These are phyloP conservation scores for Orussus abietinus DNA, from an alignment of 1,140 invertebrate genomes.

Conservation along the genomic window DNA sequence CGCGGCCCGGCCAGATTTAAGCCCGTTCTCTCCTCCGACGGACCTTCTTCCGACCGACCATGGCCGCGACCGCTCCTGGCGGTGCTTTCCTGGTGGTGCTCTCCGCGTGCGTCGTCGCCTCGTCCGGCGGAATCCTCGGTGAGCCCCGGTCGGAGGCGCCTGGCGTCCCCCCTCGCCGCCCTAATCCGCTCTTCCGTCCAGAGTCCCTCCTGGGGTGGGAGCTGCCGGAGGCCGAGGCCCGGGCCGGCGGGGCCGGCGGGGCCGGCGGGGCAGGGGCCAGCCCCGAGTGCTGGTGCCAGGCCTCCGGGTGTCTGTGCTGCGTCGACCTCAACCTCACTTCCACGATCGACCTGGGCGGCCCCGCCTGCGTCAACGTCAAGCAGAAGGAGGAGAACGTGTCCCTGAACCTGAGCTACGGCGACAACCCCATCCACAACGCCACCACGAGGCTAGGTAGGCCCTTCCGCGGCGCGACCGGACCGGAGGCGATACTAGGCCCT, in stretches of 20 bases:
- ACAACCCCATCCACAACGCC: constrained; percentile 54
- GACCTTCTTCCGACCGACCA: constrained; percentile 26
- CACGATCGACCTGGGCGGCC: constrained; percentile 51
- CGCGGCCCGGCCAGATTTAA: constrained; percentile 45
- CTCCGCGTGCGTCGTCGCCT: constrained; percentile 29
- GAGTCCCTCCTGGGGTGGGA: constrained; percentile 45
- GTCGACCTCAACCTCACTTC: constrained; percentile 48
- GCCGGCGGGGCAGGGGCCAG: constrained; percentile 17
- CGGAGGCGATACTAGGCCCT: constrained; percentile 3
- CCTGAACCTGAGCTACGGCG: constrained; percentile 54
- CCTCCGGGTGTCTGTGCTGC: constrained; percentile 48
- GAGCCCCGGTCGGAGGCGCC: constrained; percentile 29
- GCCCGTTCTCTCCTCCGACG: constrained; percentile 42
- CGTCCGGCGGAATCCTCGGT: constrained; percentile 46
- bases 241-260: constrained; percentile 35
- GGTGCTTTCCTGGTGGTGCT: constrained; percentile 27
- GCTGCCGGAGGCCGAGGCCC: constrained; percentile 33
- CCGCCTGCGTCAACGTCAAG: constrained; percentile 52
- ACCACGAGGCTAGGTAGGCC: constrained; percentile 50
- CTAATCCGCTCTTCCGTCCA: too few relatives aligned
- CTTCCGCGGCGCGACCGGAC: neutral
- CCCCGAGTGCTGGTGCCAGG: constrained; percentile 51
- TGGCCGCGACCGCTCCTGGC: constrained; percentile 6
- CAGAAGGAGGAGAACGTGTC: constrained; percentile 52
- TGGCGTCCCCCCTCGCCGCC: too few relatives aligned